Conservation (phyloP, 1,140 invertebrate species). For the Platyscapa corneri region DNA sequence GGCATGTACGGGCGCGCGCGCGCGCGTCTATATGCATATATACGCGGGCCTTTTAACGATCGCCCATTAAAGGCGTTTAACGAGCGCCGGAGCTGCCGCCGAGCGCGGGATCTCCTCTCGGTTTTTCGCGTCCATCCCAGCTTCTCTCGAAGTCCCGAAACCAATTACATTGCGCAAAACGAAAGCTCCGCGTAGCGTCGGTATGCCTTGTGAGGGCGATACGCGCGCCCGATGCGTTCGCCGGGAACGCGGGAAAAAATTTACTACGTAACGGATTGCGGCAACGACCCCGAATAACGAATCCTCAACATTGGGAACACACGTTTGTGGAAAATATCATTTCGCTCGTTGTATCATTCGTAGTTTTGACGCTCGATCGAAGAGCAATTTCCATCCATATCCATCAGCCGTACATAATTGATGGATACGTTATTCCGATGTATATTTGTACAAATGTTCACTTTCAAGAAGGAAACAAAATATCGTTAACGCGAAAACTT, state of each 20-base stretch:
- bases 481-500: too few species aligned
- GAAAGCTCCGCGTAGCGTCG: slow-evolving; percentile 14
- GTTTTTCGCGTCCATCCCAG: slow-evolving; percentile 12
- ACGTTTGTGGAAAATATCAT: too few species aligned
- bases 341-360: too few species aligned
- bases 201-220: not conserved
- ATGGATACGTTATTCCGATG: not conserved
- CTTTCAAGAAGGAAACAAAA: not conserved
- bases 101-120: not conserved
- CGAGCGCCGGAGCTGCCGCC: slow-evolving; percentile 43
- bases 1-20: slow-evolving; percentile 53
- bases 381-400: not conserved
- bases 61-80: slow-evolving; percentile 51
- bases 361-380: too few species aligned
- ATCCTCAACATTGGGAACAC: not conserved
- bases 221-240: not conserved
- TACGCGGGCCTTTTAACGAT: slow-evolving; percentile 48
- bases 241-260: slow-evolving; percentile 19
- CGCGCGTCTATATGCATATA: slow-evolving; percentile 47
- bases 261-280: slow-evolving; percentile 12
- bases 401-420: not conserved
- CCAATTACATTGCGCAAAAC: slow-evolving; percentile 37
- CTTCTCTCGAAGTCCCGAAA: not conserved
- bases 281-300: too few species aligned
- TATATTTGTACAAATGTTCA: not conserved